A percentile compares a stretch with the other conserved stretches of the same genome.
These are phyloP conservation scores for Caenorhabditis doughertyi DNA, from an alignment of 2,888 invertebrate genomes.

Conservation along the genomic window DNA sequence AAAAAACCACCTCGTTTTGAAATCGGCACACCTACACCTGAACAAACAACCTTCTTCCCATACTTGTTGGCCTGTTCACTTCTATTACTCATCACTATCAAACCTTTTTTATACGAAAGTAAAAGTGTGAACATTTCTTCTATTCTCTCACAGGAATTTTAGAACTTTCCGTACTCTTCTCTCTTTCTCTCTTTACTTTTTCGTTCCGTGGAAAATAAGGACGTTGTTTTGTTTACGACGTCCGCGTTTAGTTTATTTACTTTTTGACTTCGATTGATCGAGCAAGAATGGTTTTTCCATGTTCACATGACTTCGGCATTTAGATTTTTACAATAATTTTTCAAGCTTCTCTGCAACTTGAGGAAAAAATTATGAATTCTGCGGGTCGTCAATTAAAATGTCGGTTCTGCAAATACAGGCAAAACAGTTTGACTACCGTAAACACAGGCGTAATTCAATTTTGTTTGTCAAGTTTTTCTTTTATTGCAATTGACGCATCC, in stretches of 20 bases:
- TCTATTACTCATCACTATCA: slow-evolving; percentile 42
- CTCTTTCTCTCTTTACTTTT: not conserved
- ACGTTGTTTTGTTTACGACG: slow-evolving; percentile 16
- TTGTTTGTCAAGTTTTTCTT: not conserved
- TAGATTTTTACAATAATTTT: not conserved
- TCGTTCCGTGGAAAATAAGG: not conserved
- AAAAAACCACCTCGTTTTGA: not conserved
- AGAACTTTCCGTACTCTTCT: not conserved
- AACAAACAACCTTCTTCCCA: slow-evolving; percentile 41
- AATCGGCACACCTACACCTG: slow-evolving; percentile 55
- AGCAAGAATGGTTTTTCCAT: not conserved
- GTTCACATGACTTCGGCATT: not conserved
- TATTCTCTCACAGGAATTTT: not conserved
- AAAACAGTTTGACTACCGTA: slow-evolving; percentile 2
- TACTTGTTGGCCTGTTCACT: slow-evolving; percentile 13
- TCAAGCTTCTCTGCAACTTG: not conserved
- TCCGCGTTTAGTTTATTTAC: not conserved
- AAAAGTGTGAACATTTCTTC: slow-evolving; percentile 4
- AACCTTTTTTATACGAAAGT: slow-evolving; percentile 19
- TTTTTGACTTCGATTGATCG: not conserved
- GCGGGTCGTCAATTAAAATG: slow-evolving; percentile 5
- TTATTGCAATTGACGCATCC: not conserved
- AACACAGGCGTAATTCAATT: slow-evolving; percentile 7
- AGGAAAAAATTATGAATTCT: too few relatives aligned
- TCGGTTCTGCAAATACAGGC: not conserved